These are phyloP conservation scores for Clitarchus hookeri DNA, from an alignment of 2,888 invertebrate genomes.

Conservation along the genomic window DNA sequence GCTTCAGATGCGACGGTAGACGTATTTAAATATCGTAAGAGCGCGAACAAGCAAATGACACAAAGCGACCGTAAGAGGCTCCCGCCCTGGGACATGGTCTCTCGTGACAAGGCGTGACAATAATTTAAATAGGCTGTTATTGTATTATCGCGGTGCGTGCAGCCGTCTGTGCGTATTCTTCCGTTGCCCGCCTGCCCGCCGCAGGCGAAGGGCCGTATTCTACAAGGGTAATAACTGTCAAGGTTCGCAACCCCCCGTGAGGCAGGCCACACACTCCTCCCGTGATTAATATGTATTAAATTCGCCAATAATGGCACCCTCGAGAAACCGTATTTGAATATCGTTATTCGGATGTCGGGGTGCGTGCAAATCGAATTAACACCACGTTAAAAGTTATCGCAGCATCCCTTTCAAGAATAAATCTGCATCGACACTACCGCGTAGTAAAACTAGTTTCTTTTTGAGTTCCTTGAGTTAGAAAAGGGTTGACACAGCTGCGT, in stretches of 20 bases:
- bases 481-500: too few species aligned
- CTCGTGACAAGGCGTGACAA: not conserved
- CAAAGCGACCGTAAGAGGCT: not conserved
- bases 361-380: conserved; percentile 11
- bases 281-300: not conserved
- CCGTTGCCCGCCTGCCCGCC: not conserved
- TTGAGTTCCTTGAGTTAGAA: too few species aligned
- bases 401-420: not conserved
- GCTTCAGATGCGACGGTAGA: not conserved
- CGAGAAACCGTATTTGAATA: not conserved
- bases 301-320: not conserved
- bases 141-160: too few species aligned
- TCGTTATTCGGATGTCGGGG: not conserved
- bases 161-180: too few species aligned
- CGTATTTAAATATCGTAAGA: not conserved
- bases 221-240: not conserved
- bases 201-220: not conserved
- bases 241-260: not conserved
- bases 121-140: not conserved
- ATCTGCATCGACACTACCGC: too few species aligned
- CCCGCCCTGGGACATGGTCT: not conserved
- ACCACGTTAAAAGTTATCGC: not conserved
- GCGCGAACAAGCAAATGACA: not conserved
- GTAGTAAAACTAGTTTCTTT: too few species aligned
- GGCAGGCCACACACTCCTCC: not conserved